These are phyloP conservation scores for Saturnia pavonia DNA, from an alignment of 2,888 invertebrate genomes.

Conservation along the genomic window DNA sequence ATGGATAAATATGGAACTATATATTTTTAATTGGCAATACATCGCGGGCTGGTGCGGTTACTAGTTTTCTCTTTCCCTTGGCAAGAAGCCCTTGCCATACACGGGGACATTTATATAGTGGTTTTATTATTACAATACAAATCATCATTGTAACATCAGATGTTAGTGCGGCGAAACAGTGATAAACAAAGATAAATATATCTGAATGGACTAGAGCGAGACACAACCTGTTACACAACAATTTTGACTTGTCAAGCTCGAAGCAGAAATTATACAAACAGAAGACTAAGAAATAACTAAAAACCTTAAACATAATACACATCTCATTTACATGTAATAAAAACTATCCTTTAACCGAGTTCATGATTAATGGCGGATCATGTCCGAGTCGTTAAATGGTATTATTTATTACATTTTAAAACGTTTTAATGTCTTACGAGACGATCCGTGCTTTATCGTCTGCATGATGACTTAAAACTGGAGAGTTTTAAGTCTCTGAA, in stretches of 20 bases:
- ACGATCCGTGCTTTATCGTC: conserved; percentile 33
- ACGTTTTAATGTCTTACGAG: conserved; percentile 66
- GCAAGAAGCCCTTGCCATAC: not conserved
- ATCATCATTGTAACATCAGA: too few species aligned
- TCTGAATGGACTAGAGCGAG: too few species aligned
- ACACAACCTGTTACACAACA: too few species aligned
- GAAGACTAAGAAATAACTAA: not conserved
- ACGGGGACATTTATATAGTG: not conserved
- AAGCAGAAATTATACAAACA: too few species aligned
- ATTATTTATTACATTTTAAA: conserved; percentile 80
- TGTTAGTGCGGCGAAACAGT: too few species aligned
- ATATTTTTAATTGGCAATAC: not conserved
- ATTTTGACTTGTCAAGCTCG: too few species aligned
- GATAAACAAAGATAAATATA: too few species aligned
- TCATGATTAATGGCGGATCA: conserved; percentile 70
- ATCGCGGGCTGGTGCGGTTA: not conserved
- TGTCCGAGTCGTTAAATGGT: conserved; percentile 65
- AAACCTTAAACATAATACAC: not conserved
- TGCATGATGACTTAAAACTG: conserved; percentile 1
- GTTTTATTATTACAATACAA: not conserved
- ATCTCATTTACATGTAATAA: conserved; percentile 77
- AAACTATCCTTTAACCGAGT: conserved; percentile 68
- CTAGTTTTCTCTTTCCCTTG: not conserved
- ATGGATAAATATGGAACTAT: not conserved
- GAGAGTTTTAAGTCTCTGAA: not conserved